These are phyloP conservation scores for Neodiprion lecontei DNA, from an alignment of 1,140 invertebrate species.

Conservation along the genomic window DNA sequence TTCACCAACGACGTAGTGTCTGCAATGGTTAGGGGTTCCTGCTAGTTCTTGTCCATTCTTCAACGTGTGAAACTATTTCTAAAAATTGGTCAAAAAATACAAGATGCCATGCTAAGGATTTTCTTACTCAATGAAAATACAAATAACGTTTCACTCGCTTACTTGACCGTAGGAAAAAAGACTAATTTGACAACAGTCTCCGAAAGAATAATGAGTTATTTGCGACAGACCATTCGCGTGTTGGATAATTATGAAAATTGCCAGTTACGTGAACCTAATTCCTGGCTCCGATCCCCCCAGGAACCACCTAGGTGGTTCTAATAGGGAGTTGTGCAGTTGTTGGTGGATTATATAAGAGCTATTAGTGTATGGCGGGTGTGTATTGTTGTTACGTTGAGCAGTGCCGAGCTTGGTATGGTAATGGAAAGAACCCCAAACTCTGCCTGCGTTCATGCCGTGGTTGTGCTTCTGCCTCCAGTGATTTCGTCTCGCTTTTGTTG, in stretches of 20 bases:
- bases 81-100: too few species aligned
- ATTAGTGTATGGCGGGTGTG: conserved; percentile 10
- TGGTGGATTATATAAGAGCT: not conserved
- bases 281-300: too few species aligned
- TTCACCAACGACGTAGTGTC: not conserved
- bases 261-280: not conserved
- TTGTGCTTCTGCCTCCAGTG: conserved; percentile 25
- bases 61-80: too few species aligned
- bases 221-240: not conserved
- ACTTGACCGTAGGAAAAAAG: too few species aligned
- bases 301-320: not conserved
- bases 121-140: too few species aligned
- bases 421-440: conserved; percentile 50
- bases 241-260: not conserved
- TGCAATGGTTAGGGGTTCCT: too few species aligned
- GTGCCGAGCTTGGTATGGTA: conserved; percentile 21
- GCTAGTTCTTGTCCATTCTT: too few species aligned
- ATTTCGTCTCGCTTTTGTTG: conserved; percentile 3
- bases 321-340: not conserved
- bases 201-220: too few species aligned
- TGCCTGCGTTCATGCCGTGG: conserved; percentile 23
- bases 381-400: conserved; percentile 40
- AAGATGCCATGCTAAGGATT: too few species aligned
- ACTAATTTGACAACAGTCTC: too few species aligned
- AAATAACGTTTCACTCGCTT: too few species aligned